Percentiles rank a stretch among this genome's conserved stretches.
These are phyloP conservation scores for Malurus melanocephalus DNA, from an alignment of 2,113 vertebrate species.

Conservation along the genomic window DNA sequence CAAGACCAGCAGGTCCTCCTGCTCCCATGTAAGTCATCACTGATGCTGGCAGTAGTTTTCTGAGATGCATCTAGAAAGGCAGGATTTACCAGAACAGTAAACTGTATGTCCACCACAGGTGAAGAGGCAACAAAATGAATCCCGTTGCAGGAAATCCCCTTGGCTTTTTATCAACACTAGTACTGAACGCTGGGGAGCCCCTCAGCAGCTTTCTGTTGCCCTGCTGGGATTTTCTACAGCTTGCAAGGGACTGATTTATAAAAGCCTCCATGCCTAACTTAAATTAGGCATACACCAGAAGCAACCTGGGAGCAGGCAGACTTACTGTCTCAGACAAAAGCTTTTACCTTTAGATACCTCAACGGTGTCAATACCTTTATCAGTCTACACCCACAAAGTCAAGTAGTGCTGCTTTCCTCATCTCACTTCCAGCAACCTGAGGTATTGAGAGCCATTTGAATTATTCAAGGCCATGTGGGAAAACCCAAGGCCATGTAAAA, in stretches of 20 bases:
- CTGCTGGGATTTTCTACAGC: neutral
- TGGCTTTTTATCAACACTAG: neutral
- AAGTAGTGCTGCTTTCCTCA: neutral
- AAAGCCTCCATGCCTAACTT: neutral
- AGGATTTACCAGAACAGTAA: neutral
- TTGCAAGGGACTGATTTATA: neutral
- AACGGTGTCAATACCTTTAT: neutral
- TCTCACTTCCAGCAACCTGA: neutral
- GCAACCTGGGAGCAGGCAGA: neutral
- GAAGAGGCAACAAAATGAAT: neutral
- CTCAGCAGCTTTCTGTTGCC: neutral
- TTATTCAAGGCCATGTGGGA: neutral
- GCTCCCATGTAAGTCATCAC: neutral
- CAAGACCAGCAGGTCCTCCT: neutral
- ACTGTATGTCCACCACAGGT: neutral
- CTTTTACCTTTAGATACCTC: neutral
- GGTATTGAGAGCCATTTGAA: neutral
- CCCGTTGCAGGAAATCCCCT: neutral
- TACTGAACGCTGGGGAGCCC: neutral
- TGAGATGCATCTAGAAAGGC: neutral
- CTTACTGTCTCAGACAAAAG: neutral
- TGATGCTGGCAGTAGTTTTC: neutral
- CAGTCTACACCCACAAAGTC: neutral
- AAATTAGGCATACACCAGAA: neutral
- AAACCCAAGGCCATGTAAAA: fast-evolving